A percentile compares a stretch with the other conserved stretches of the same genome.
phyloP scores from a whole-genome alignment of 2,797 vertebrate genomes.

The Vireo griseus region DNA sequence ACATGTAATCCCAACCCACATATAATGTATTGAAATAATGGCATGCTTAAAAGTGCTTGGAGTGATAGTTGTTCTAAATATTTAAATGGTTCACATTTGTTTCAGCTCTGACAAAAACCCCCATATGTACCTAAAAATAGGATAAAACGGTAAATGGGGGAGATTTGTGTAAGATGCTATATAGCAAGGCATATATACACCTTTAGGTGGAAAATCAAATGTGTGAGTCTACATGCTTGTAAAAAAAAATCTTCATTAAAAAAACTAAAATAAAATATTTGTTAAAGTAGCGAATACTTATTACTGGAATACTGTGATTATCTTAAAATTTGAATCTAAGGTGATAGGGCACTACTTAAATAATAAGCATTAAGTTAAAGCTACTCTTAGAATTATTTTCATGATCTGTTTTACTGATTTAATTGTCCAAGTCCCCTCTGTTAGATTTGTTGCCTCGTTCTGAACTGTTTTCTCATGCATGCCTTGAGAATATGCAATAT shows the following conservation, averaged over 20 bases:
- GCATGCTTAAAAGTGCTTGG: background rate
- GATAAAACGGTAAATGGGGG: background rate
- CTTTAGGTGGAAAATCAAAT: background rate
- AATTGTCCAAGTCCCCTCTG: background rate
- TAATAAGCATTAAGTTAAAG: background rate
- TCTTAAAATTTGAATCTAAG: background rate
- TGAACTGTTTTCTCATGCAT: background rate
- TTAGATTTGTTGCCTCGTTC: background rate
- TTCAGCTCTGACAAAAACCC: background rate
- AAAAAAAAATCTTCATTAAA: background rate
- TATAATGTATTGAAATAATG: background rate
- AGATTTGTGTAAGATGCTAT: background rate
- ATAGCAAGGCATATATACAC: background rate
- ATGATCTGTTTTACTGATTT: background rate
- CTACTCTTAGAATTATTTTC: background rate
- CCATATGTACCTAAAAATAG: background rate
- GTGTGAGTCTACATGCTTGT: background rate
- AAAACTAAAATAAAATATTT: background rate
- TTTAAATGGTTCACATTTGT: background rate
- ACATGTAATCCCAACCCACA: background rate
- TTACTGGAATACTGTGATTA: background rate
- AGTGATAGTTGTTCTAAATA: background rate
- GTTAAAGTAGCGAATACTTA: background rate
- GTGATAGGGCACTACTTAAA: background rate
- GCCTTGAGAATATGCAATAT: background rate